phyloP scores from a whole-genome alignment of 2,113 vertebrate species.

The Mustela lutreola region DNA sequence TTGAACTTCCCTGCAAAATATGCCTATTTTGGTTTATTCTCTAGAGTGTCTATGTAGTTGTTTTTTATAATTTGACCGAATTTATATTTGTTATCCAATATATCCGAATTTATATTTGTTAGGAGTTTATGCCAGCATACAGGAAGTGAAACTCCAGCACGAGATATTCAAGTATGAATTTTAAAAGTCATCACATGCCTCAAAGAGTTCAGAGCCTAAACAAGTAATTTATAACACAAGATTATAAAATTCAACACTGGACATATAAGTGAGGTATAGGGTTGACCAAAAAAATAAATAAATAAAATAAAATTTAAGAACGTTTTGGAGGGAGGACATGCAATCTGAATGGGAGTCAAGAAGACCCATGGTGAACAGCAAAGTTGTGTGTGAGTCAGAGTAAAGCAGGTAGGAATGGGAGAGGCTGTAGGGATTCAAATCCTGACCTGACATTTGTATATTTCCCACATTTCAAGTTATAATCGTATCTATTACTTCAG shows the following conservation, averaged over 20 bases:
- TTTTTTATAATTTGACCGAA: not conserved
- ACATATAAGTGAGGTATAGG: not conserved
- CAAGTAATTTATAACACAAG: not conserved
- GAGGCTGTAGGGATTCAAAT: not conserved
- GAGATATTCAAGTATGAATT: constrained; percentile 18
- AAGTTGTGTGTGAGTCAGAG: not conserved
- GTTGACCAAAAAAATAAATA: not conserved
- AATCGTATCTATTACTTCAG: not conserved
- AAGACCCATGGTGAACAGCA: not conserved
- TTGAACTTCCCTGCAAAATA: not conserved
- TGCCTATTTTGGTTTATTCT: constrained; percentile 10
- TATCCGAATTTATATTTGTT: not conserved
- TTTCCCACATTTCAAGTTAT: constrained; percentile 52
- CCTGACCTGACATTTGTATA: not conserved
- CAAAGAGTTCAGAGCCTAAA: constrained; percentile 29
- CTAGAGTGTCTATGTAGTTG: not conserved
- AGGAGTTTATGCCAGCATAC: constrained; percentile 14
- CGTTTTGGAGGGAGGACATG: not conserved
- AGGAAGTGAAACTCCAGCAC: not conserved
- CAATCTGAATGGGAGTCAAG: not conserved
- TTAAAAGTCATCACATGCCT: constrained; percentile 34
- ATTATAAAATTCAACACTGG: not conserved
- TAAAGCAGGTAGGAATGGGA: not conserved
- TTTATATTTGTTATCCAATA: not conserved
- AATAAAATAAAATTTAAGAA: not conserved